Evolutionary conservation across 2,113 vertebrate species (phyloP).

Genomic region (Bolborhynchus lineola): DNA sequence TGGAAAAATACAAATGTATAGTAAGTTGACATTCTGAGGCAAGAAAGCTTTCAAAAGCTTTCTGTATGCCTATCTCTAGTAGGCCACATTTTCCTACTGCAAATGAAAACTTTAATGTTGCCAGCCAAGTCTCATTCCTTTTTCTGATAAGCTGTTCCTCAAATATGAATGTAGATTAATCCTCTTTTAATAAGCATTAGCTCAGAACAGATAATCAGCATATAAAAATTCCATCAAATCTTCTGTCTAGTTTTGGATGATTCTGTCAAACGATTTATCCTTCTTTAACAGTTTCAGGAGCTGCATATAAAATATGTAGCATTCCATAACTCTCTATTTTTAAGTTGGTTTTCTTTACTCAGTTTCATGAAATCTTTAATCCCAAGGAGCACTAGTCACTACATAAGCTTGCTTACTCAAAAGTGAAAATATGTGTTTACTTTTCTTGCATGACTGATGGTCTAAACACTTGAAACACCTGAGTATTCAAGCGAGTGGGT

Average conservation of each 20-base stretch:
- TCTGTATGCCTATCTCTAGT: constrained; percentile 80
- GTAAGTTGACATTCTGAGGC: constrained; percentile 65
- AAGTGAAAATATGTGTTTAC: constrained; percentile 41
- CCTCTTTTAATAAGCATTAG: constrained; percentile 88
- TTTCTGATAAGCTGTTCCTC: constrained; percentile 83
- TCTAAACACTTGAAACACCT: background rate
- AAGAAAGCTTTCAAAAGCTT: constrained; percentile 63
- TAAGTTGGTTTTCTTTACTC: constrained; percentile 42
- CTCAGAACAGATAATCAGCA: constrained; percentile 79
- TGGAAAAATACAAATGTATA: constrained; percentile 14
- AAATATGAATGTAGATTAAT: constrained; percentile 88
- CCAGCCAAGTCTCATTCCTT: constrained; percentile 73
- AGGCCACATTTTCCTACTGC: constrained; percentile 82
- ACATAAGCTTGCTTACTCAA: background rate
- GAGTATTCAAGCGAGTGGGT: background rate
- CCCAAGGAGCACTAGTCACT: background rate
- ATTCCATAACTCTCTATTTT: constrained; percentile 58
- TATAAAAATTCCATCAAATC: constrained; percentile 87
- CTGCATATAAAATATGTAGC: constrained; percentile 46
- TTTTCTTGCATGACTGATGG: constrained; percentile 8
- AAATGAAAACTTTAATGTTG: constrained; percentile 84
- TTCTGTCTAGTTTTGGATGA: constrained; percentile 65
- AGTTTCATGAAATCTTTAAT: constrained; percentile 47
- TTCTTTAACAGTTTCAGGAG: constrained; percentile 64
- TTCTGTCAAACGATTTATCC: constrained; percentile 75